Base-by-base conservation (phyloP, 1,140 invertebrate genomes). In the Ceratosolen solmsi region DNA sequence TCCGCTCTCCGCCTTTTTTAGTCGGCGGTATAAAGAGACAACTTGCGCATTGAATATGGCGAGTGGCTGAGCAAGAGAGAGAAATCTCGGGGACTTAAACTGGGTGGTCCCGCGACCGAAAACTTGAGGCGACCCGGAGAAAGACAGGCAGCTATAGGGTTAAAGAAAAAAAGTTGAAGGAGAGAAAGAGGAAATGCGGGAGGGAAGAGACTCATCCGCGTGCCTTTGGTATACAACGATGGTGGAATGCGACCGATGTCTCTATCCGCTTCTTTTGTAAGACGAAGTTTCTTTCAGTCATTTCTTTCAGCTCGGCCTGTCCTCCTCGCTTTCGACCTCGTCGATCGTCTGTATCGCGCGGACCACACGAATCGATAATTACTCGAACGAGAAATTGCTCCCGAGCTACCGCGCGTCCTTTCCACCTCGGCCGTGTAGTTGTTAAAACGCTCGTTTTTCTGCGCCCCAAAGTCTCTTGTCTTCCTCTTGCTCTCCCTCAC, bases 331-430 rank as follows among this genome's bases (percentile, higher is more conserved):
- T 22, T 17, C 25, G 5, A 4, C 25, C 58, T 17, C 58, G 15
- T n/a, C 73, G 74, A 58, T 46, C 75, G 58, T 65, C 15, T 22
- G 30, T 84, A 70, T 85, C 77, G 60, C 82, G 83, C 54, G 85
- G 90, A 91, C 90, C 90, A 91, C 90, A 91, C 90, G 86, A 91
- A 91, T 91, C 90, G 90, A 91, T 91, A 91, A 91, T 91, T 91
- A 88, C 89, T 88, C 89, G 84, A 84, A 87, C 85, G 86, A 89
- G 90, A 91, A 90, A 90, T 91, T 88, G 86, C 88, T 86, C 85
- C 87, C 36, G 56, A 51, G 56, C 78, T 54, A 30, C 63, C 54
- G 78, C 36, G 73, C 85, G 86, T 85, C 88, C 88, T 89, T 89
- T 91, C 88, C 89, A 88, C 87, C 87, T 87, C 84, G 83, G 81